Conservation (phyloP, 2,113 vertebrate genomes). For the Pterocles burchelli region DNA sequence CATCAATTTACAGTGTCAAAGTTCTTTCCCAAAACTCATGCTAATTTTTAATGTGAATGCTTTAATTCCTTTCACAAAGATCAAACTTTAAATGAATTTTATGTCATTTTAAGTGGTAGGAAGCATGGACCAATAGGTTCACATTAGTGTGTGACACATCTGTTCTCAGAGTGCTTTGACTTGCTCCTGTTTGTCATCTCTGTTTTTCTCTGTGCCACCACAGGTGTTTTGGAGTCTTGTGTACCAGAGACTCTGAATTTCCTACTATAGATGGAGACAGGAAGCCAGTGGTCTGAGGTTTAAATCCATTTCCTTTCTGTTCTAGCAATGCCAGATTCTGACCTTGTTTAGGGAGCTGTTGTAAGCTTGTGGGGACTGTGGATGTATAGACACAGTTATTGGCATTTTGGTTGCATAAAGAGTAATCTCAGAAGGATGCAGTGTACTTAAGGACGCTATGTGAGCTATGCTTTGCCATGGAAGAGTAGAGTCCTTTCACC, state of each 20-base stretch:
- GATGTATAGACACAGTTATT: not conserved
- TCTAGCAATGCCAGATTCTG: not conserved
- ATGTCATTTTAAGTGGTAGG: not conserved
- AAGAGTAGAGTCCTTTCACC: not conserved
- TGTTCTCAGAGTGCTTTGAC: not conserved
- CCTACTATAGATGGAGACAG: constrained; percentile 8
- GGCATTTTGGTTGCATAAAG: not conserved
- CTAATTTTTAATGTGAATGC: not conserved
- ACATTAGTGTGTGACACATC: not conserved
- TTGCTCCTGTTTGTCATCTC: not conserved
- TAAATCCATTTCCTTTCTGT: not conserved
- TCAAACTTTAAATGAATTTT: not conserved
- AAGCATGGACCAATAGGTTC: not conserved
- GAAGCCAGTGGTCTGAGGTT: not conserved
- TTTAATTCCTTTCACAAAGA: not conserved
- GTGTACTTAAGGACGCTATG: not conserved
- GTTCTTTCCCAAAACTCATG: not conserved
- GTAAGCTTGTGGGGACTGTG: not conserved
- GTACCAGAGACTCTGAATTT: not conserved
- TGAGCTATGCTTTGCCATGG: not conserved
- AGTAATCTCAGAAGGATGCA: not conserved
- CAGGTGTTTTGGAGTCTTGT: not conserved
- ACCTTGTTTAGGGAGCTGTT: not conserved
- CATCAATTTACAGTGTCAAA: not conserved
- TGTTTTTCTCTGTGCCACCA: not conserved